Base-by-base conservation (phyloP, 2,797 vertebrate genomes). In the Furcifer pardalis region DNA sequence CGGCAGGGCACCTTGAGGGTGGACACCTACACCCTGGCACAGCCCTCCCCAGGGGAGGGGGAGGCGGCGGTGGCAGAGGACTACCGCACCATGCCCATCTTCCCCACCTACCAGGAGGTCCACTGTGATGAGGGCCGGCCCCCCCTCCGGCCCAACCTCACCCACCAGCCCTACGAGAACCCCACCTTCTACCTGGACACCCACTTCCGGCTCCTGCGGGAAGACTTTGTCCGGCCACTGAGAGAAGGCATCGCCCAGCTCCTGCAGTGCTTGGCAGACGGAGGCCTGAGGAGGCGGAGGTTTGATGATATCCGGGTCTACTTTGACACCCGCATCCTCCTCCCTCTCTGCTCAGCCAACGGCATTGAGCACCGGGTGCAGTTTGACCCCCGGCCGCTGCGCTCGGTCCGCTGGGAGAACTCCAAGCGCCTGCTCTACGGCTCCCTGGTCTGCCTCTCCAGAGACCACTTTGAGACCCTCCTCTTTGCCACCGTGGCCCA, bases 211-310 rank as follows among this genome's bases (percentile, higher is more conserved):
- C 97, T 99, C 82, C 94, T 99, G 85, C 95, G 98, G 88, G 98
- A 99, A 93, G 98, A 99, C 90, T 99, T 99, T 92, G 96, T 99
- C 66, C 95, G 97, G 79, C 98, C 97, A 1, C 95, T 99, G n/a
- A 96, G 98, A 19, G 97, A 98, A 78, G 98, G 98, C 15, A 97
- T 99, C 92, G 93, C 94, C 82, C 93, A 98, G 23, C 84, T 98
- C 84, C 94, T 98, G 40, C 92, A 83, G 76, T 95, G 86, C 84
- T 94, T 97, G 65, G 93, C 95, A 77, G 94, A 89, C 19, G 94
- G 92, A 46, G 87, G 89, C 9, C 85, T 96, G 85, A 97, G 89
- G 88, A 96, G 86, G 62, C 97, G 91, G 77, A 96, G n/a, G 42
- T 97, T 97, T 46, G 97, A 99, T 91, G 97, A 98, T 84, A 97